Percentiles rank a stretch among this genome's conserved stretches.
phyloP scores from a whole-genome alignment of 2,888 invertebrate species.

The Acanthococcus lagerstroemiae region DNA sequence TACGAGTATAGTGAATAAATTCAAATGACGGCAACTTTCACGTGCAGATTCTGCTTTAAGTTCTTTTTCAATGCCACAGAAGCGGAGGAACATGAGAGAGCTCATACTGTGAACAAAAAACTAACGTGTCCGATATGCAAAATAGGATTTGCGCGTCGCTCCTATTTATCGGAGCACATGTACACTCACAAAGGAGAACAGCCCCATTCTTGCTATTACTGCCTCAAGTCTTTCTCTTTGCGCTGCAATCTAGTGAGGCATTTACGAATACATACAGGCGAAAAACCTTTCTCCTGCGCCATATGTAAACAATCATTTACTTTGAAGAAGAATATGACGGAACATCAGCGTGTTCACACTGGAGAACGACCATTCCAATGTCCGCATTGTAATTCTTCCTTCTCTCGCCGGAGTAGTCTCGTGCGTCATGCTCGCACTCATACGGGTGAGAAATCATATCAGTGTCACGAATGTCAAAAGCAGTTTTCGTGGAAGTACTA shows the following conservation, averaged over 20 bases:
- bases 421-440: constrained; percentile 18
- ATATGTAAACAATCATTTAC: not conserved
- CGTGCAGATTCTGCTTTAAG: constrained; percentile 5
- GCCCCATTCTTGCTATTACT: constrained; percentile 6
- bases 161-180: constrained; percentile 7
- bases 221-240: constrained; percentile 6
- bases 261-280: constrained; percentile 15
- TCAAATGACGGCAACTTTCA: too few relatives aligned
- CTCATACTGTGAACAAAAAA: constrained; percentile 5
- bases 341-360: constrained; percentile 11
- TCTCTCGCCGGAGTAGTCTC: constrained; percentile 4
- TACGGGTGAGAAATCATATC: constrained; percentile 5
- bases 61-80: not conserved
- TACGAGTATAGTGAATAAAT: too few relatives aligned
- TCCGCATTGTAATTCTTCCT: not conserved
- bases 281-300: constrained; percentile 10
- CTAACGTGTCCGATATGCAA: constrained; percentile 2
- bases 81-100: not conserved
- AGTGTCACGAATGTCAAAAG: constrained; percentile 11
- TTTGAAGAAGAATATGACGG: constrained; percentile 15
- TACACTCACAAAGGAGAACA: constrained; percentile 11
- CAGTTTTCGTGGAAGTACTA: constrained; percentile 20
- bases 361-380: constrained; percentile 19
- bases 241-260: constrained; percentile 15
- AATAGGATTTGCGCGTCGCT: constrained; percentile 8